A percentile compares a stretch with the other conserved stretches of the same genome.
Conservation (phyloP, 2,888 invertebrate species). For the Cryptus viduatorius region DNA sequence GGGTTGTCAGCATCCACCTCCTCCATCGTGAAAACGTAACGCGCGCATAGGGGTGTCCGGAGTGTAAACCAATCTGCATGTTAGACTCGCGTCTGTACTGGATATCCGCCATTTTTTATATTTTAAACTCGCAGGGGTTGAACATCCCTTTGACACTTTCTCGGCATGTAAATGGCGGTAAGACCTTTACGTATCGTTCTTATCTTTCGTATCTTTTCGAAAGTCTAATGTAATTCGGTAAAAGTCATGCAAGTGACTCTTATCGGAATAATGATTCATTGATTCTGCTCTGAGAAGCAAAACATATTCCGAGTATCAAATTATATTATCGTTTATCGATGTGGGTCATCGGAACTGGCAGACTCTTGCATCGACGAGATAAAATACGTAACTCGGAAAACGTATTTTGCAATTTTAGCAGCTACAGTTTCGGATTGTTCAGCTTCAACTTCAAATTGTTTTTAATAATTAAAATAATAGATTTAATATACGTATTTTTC, state of each 20-base stretch:
- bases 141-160: conserved; percentile 57
- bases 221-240: not conserved
- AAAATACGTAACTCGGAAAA: not conserved
- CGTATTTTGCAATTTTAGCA: not conserved
- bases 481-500: no score
- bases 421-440: no score
- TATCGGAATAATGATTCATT: conserved; percentile 27
- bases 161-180: conserved; percentile 34
- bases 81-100: conserved; percentile 66
- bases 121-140: conserved; percentile 76
- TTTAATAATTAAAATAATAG: no score
- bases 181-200: not conserved
- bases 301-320: not conserved
- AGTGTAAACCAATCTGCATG: conserved; percentile 84
- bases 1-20: conserved; percentile 74
- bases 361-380: conserved; percentile 15
- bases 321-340: conserved; percentile 59
- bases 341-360: conserved; percentile 65
- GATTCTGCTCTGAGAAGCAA: not conserved
- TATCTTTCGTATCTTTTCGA: not conserved
- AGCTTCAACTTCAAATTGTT: no score
- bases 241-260: conserved; percentile 23
- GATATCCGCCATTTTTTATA: conserved; percentile 81
- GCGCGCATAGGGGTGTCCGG: conserved; percentile 75
- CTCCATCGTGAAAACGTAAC: conserved; percentile 68